A percentile compares a stretch with the other conserved stretches of the same genome.
phyloP scores from a whole-genome alignment of 2,113 vertebrate genomes.

The Cyanoderma ruficeps region DNA sequence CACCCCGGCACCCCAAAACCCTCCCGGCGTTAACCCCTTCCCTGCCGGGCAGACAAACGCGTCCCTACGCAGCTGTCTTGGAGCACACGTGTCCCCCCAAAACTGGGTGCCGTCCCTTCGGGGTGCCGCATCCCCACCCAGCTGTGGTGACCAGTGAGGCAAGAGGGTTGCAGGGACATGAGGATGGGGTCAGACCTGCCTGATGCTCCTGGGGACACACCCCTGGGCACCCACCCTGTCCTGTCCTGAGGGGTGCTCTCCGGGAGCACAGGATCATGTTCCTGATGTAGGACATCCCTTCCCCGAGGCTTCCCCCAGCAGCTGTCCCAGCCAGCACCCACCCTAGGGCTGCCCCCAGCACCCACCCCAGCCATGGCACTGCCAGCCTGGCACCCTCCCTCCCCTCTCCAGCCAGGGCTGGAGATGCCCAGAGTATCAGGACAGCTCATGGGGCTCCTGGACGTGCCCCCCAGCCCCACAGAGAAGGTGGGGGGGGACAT shows the following conservation, averaged over 20 bases:
- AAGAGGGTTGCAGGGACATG: background rate
- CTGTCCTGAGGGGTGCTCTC: background rate
- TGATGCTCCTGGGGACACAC: background rate
- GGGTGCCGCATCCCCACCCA: background rate
- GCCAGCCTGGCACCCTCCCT: background rate
- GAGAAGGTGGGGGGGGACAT: background rate
- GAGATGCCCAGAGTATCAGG: background rate
- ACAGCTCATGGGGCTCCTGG: background rate
- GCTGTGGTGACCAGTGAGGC: fast-evolving
- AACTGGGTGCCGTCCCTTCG: fast-evolving
- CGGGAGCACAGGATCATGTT: fast-evolving
- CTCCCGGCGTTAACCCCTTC: background rate
- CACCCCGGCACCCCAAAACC: background rate
- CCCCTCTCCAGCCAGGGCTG: fast-evolving
- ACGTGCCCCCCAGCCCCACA: fast-evolving
- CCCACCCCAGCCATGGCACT: background rate
- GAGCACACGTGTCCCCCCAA: background rate
- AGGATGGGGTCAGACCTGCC: background rate
- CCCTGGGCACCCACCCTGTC: background rate
- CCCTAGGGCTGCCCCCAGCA: background rate
- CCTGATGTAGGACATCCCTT: background rate
- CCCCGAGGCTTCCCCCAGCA: background rate
- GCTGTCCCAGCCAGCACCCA: background rate
- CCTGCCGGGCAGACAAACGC: background rate
- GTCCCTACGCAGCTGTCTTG: background rate